phyloP scores from a whole-genome alignment of 2,113 vertebrate genomes.

The Nothobranchius kuhntae region DNA sequence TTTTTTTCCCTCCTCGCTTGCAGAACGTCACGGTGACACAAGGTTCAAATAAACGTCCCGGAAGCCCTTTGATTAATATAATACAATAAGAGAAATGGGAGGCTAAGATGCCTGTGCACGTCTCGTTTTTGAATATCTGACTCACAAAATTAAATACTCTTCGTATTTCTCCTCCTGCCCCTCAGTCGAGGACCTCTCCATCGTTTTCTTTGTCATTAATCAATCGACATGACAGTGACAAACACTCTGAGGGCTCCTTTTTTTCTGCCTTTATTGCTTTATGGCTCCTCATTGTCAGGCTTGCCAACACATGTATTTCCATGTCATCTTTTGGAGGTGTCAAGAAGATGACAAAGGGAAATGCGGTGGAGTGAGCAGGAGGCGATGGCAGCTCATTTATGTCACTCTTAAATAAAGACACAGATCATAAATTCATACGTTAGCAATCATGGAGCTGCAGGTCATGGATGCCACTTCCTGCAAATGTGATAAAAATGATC shows the following conservation, averaged over 20 bases:
- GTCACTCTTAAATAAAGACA: constrained; percentile 54
- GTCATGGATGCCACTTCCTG: constrained; percentile 20
- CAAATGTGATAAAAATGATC: background rate
- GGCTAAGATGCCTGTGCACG: constrained; percentile 86
- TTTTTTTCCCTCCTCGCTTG: constrained; percentile 42
- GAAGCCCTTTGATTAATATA: constrained; percentile 90
- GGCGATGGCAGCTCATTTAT: constrained; percentile 62
- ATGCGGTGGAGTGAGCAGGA: constrained; percentile 23
- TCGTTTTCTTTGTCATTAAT: constrained; percentile 93
- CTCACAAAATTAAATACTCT: constrained; percentile 84
- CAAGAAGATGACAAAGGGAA: constrained; percentile 63
- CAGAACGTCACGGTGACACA: constrained; percentile 84
- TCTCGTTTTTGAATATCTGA: constrained; percentile 88
- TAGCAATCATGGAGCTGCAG: constrained; percentile 28
- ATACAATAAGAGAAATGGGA: constrained; percentile 88
- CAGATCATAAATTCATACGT: constrained; percentile 35
- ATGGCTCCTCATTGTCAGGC: constrained; percentile 58
- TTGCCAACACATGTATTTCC: constrained; percentile 63
- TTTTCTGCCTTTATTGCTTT: constrained; percentile 50
- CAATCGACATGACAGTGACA: constrained; percentile 91
- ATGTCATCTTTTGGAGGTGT: constrained; percentile 65
- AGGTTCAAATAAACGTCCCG: constrained; percentile 83
- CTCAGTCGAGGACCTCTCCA: constrained; percentile 84
- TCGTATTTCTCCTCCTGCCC: constrained; percentile 41
- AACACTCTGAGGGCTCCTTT: constrained; percentile 81